Conservation (phyloP, 2,113 vertebrate species). For the Murina feae region DNA sequence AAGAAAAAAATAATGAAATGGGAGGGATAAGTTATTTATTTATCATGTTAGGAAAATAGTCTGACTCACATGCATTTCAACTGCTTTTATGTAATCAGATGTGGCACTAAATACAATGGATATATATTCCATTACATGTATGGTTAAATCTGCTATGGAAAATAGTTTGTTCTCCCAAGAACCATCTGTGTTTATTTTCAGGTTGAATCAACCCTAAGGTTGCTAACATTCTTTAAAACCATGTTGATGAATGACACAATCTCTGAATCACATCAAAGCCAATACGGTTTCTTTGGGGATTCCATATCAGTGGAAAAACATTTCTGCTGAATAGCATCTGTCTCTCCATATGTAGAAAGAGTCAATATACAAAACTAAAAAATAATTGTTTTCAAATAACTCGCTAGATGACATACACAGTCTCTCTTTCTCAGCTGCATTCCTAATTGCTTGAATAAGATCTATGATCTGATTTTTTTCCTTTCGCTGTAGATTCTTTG, state of each 20-base stretch:
- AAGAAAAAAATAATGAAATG: not conserved
- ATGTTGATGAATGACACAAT: slow-evolving; percentile 66
- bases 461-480: slow-evolving; percentile 10
- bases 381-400: slow-evolving; percentile 56
- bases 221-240: slow-evolving; percentile 67
- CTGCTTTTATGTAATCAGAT: slow-evolving; percentile 52
- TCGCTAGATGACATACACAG: not conserved
- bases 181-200: slow-evolving; percentile 71
- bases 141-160: slow-evolving; percentile 55
- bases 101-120: slow-evolving; percentile 32
- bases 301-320: slow-evolving; percentile 60
- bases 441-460: slow-evolving; percentile 38
- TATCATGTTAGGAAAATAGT: not conserved
- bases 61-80: slow-evolving; percentile 27
- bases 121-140: slow-evolving; percentile 45
- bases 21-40: not conserved
- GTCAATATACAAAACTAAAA: slow-evolving; percentile 28
- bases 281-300: slow-evolving; percentile 49
- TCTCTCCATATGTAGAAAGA: slow-evolving; percentile 40
- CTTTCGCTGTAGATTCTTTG: slow-evolving; percentile 1
- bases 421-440: slow-evolving; percentile 19
- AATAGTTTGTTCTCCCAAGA: slow-evolving; percentile 57
- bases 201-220: slow-evolving; percentile 60
- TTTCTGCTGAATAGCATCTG: slow-evolving; percentile 46
- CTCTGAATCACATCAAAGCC: slow-evolving; percentile 65